Conservation (phyloP, 2,797 vertebrate species). For the Cynodonichthys magdalenae region DNA sequence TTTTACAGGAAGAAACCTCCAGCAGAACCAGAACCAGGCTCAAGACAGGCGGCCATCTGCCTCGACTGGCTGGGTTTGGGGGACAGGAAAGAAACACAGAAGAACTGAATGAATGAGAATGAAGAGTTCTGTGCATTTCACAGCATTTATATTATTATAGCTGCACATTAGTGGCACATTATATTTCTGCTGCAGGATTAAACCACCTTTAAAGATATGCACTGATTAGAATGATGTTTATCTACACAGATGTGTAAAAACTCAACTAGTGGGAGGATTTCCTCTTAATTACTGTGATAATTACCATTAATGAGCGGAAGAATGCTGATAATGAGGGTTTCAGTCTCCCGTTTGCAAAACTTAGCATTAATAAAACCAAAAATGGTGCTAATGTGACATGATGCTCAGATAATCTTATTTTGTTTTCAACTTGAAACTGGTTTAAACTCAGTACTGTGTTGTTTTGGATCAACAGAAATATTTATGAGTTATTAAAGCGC, state of each 20-base stretch:
- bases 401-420: not conserved
- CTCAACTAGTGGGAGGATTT: constrained; percentile 16
- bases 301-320: constrained; percentile 10
- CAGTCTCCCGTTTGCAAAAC: not conserved
- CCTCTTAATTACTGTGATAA: constrained; percentile 28
- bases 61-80: too few relatives aligned
- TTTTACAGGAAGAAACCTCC: too few relatives aligned
- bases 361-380: not conserved
- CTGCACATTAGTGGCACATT: constrained; percentile 3
- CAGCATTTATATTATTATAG: constrained; percentile 5
- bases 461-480: too few relatives aligned
- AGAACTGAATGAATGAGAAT: too few relatives aligned
- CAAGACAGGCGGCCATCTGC: too few relatives aligned
- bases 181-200: constrained; percentile 16
- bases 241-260: constrained; percentile 20
- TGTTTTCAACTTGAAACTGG: not conserved
- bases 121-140: not conserved
- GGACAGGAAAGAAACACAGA: too few relatives aligned
- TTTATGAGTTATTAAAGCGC: too few relatives aligned
- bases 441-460: not conserved
- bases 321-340: constrained; percentile 15
- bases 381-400: too few relatives aligned
- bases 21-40: too few relatives aligned
- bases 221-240: constrained; percentile 47
- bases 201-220: constrained; percentile 5